Base-by-base conservation (phyloP, 2,888 invertebrate species). In the Himalopsyche tibetana region DNA sequence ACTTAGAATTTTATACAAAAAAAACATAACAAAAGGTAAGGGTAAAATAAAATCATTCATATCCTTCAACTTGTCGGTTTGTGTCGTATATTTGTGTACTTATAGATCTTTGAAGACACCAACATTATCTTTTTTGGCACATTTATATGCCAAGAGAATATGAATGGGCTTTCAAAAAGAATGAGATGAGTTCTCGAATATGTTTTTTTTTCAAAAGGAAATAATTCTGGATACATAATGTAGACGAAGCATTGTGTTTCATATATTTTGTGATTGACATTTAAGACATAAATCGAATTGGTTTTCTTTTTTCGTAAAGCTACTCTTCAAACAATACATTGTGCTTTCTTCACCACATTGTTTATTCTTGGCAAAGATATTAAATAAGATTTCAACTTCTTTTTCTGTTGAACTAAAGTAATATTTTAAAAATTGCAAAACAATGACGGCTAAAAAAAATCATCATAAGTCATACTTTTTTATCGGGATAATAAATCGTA, bases 111-210 rank as follows among this genome's bases (percentile, higher is more conserved):
- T 74, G 74, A 74, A 74, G 36, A 38, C 74, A 74, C n/a, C 36
- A 74, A 74, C 74, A 74, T 74, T 63, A 63, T 63, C 11, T 36
- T 74, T 74, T 74, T 74, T 12, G 51, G 51, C 74, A 36, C 74
- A 74, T 74, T 74, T 74, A 38, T 28, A 74, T 74, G 74, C 74
- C 74, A 74, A 74, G 36, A 74, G 74, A 74, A 74, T 74, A 74
- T 38, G 38, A 74, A 74, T 74, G 74, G 36, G 74, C 36, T 74
- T 74, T 36, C 28, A 36, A 74, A 74, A 74, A 74, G 74, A 74
- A 74, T 36, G 36, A 36, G 15, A 74, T 28, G 74, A 74, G 12
- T 74, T 36, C 36, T 74, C 11, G 74, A 74, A 74, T 63, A n/a
- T 63, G 28, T 74, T 74, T 74, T 74, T 69, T 74, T 74, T 36